Evolutionary conservation across 2,113 vertebrate species (phyloP), one percentile per base, ranked within the genome.

Genomic region (Nothobranchius furzeri): DNA sequence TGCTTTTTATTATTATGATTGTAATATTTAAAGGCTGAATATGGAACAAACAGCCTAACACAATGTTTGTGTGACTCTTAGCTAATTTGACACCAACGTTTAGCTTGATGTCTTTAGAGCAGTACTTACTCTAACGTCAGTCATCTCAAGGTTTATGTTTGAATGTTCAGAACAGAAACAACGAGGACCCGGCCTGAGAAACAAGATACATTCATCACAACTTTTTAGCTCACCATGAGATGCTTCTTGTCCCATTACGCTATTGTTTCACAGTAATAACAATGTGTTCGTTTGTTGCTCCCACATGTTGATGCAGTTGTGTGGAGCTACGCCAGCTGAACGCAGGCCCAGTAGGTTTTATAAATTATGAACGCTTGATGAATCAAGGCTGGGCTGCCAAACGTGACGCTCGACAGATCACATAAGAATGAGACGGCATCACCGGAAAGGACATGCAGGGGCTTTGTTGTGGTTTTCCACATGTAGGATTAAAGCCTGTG

Each of bases 261-360:
- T 58, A 15, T 70, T 63, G 57, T 55, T 49, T 87, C 57, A 48
- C 17, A 36, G 46, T 46, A 61, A 2, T 57, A 82, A 72, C 24
- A 70, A 60, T 66, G 51, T 74, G 73, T 62, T 68, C 56, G 17
- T 82, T 60, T 74, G 62, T 85, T 77, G 57, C 69, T 75, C 74
- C 62, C 61, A 72, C 53, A 62, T 76, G 69, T 45, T 76, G 78
- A 78, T 82, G 64, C 35, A 53, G 66, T 35, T 60, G 42, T 35
- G 51, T 56, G 67, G 65, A 62, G 60, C 1, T 53, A 45, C 3
- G 65, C 65, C 59, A 82, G 55, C 49, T 73, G 70, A 83, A 73
- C 48, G 61, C 12, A 15, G 36, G 49, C 65, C 79, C 37, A 40
- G 6, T 67, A 79, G 55, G 72, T 50, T 59, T 76, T 50, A 57